Evolutionary conservation across 2,888 invertebrate species (phyloP), one percentile per base, ranked within the genome.

Genomic region (Anthophora plumipes): DNA sequence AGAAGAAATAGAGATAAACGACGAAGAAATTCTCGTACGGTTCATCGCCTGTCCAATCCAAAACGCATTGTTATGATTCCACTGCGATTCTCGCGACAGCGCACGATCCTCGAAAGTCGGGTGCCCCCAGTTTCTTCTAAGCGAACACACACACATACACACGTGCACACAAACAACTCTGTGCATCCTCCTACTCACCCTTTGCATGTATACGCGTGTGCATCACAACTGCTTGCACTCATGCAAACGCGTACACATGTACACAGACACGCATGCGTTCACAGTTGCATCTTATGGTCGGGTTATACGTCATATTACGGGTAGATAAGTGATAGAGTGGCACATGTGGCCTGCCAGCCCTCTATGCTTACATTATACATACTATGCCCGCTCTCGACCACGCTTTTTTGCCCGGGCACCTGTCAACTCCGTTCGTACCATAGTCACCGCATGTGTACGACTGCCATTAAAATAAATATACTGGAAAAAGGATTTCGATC

Each of bases 341-440:
- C 92, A 92, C 93, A 93, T 93, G 92, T 92, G 92, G 92, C 89
- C 90, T 91, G 92, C 92, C 92, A 92, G 92, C 92, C 91, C 91
- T 91, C 89, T 89, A 86, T 90, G 91, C 90, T 90, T 92, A 91
- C 91, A 89, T 91, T 91, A 91, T 89, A 87, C 89, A 85, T 86
- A 85, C 88, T 89, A 84, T 83, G 80, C 85, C 60, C 72, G 82
- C 77, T 77, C 80, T 83, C 82, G 76, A 77, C 80, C 83, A 77
- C 80, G 82, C 87, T 90, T 92, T 92, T 92, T 92, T 91, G 87
- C 85, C 89, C 78, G 84, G 91, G 92, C 93, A 93, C 93, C 93
- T 93, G 92, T 92, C 92, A 93, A 91, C 89, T 90, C 91, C 89
- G 90, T 91, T 89, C 90, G 89, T 90, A 86, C 88, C 87, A 87